Evolutionary conservation across 2,113 vertebrate species (phyloP).

Genomic region (Ivindomyrus marchei): DNA sequence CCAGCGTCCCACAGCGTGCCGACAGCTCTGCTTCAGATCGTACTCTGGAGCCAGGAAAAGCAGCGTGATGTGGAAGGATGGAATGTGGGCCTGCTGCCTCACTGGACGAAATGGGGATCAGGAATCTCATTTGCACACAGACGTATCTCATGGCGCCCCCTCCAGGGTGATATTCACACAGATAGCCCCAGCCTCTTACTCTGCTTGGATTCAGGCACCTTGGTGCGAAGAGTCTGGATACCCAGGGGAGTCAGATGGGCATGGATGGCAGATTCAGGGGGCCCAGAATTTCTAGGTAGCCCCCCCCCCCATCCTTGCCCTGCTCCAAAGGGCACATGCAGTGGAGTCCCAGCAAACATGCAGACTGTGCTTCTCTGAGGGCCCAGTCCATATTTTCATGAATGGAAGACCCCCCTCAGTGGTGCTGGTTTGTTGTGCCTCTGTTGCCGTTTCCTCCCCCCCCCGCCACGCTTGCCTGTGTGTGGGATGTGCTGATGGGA

Average conservation of each 20-base stretch:
- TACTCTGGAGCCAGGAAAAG: not conserved
- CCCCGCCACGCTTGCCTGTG: not conserved
- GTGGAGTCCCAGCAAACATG: not conserved
- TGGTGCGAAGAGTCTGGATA: not conserved
- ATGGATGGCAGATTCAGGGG: not conserved
- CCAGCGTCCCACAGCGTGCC: not conserved
- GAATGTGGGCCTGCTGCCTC: not conserved
- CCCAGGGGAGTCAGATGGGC: not conserved
- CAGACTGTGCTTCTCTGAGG: not conserved
- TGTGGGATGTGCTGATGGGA: not conserved
- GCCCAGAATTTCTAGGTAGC: not conserved
- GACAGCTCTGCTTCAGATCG: not conserved
- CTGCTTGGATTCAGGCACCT: not conserved
- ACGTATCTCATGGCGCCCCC: slow-evolving; percentile 12
- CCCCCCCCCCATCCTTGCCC: not conserved
- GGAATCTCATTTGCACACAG: slow-evolving; percentile 14
- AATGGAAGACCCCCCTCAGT: not conserved
- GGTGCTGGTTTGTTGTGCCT: not conserved
- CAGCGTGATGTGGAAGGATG: not conserved
- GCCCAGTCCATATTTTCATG: not conserved
- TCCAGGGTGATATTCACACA: slow-evolving; percentile 13
- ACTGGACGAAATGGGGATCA: not conserved
- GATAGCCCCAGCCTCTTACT: not conserved
- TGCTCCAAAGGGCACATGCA: not conserved
- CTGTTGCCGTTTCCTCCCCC: not conserved